phyloP scores from a whole-genome alignment of 1,140 invertebrate genomes.

The Hypothenemus hampei region DNA sequence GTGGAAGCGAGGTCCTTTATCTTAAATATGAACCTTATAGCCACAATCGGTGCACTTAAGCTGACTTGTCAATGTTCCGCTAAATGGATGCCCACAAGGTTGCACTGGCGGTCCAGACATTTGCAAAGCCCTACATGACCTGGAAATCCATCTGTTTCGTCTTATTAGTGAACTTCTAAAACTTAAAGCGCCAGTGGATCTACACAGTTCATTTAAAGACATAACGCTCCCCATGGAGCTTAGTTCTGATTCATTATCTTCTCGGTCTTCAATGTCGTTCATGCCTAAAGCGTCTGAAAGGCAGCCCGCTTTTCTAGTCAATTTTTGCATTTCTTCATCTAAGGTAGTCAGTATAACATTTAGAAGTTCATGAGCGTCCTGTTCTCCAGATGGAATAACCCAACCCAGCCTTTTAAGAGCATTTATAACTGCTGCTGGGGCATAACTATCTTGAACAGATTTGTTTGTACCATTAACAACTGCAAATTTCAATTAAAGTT shows the following conservation, averaged over 20 bases:
- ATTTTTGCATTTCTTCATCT: slow-evolving; percentile 69
- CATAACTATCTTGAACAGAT: slow-evolving; percentile 51
- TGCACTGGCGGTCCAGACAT: slow-evolving; percentile 48
- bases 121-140: slow-evolving; percentile 47
- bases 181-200: slow-evolving; percentile 37
- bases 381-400: slow-evolving; percentile 83
- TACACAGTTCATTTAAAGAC: slow-evolving; percentile 43
- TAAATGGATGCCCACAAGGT: slow-evolving; percentile 60
- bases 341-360: slow-evolving; percentile 81
- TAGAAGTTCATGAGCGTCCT: slow-evolving; percentile 89
- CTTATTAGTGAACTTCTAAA: slow-evolving; percentile 38
- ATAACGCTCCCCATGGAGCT: slow-evolving; percentile 42
- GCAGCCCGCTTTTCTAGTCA: slow-evolving; percentile 56
- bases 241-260: slow-evolving; percentile 32
- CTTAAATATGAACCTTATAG: too few relatives aligned
- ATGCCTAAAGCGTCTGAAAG: slow-evolving; percentile 64
- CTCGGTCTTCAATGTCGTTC: slow-evolving; percentile 37
- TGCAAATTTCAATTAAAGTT: slow-evolving; percentile 37
- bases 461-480: slow-evolving; percentile 73
- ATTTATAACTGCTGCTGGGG: slow-evolving; percentile 70
- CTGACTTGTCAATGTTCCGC: slow-evolving; percentile 79
- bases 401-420: slow-evolving; percentile 70
- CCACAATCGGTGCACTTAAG: slow-evolving; percentile 75
- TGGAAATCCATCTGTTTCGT: slow-evolving; percentile 44
- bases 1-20: too few relatives aligned